Conservation (phyloP, 2,888 invertebrate species). For the Agonopterix subpropinquella region DNA sequence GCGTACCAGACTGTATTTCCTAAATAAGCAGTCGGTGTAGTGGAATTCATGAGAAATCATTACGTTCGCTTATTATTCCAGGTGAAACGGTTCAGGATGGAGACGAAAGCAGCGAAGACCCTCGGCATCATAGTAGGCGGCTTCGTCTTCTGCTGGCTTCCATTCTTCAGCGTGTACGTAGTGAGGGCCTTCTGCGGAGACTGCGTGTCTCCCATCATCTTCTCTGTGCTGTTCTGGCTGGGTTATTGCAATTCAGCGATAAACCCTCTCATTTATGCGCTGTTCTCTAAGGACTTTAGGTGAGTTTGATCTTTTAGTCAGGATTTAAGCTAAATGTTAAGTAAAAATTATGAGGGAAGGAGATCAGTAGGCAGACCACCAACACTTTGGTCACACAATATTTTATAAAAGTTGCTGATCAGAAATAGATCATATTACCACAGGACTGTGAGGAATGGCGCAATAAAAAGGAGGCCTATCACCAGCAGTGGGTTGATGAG, state of each 20-base stretch:
- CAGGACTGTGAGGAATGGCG: no score
- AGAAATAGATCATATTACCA: background rate
- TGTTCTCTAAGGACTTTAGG: constrained; percentile 94
- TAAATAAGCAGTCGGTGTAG: no score
- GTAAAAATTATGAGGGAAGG: background rate
- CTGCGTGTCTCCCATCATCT: constrained; percentile 89
- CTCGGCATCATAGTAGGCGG: constrained; percentile 97
- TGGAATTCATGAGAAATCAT: no score
- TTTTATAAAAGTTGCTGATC: background rate
- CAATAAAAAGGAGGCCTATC: no score
- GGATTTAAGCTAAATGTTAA: background rate
- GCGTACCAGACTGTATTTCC: no score
- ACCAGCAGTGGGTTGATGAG: no score
- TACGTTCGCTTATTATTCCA: constrained; percentile 42
- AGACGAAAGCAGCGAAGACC: constrained; percentile 97
- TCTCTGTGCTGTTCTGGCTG: constrained; percentile 96
- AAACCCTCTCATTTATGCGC: constrained; percentile 95
- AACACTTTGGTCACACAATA: background rate
- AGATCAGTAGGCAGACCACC: background rate
- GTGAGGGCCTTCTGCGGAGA: constrained; percentile 91
- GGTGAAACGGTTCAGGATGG: constrained; percentile 94
- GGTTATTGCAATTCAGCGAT: constrained; percentile 98
- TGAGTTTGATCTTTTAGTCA: constrained; percentile 13
- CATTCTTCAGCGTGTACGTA: constrained; percentile 96
- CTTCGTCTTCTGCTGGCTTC: constrained; percentile 97